Base-by-base conservation (phyloP, 2,888 invertebrate species). In the Drosophila kambysellisi region DNA sequence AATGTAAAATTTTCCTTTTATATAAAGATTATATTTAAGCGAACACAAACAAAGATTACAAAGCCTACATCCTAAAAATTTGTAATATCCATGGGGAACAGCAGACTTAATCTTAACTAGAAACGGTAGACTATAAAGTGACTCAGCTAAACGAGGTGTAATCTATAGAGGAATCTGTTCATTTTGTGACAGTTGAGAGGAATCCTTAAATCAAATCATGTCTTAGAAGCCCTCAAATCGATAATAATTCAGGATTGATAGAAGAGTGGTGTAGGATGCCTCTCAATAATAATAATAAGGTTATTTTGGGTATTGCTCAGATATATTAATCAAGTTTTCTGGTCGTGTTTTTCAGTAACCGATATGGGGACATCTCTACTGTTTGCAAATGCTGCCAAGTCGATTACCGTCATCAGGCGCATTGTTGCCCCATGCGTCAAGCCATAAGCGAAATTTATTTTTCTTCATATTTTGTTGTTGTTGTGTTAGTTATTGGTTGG, bases 361-460 rank as follows among this genome's bases (percentile, higher is more conserved):
- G n/a, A 51, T 11, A 51, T 30, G 12, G 32, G n/a, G 12, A 5
- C 57, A 43, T 32, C 43, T 20, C 57, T 43, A 17, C 8, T 11
- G n/a, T 30, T 29, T 39, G 6, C 9, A 43, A 20, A 43, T 41
- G 17, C 43, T 20, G 57, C 61, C 33, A 32, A 39, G 48, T 76
- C 76, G 77, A 77, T 77, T 77, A 66, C 80, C 77, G 63, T 66
- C 77, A 75, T 75, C 77, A 79, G 33, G 64, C 51, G 77, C 54
- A 70, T 53, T 53, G 53, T 77, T 79, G 62, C 53, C 39, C 74
- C 68, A 69, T 78, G 70, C 77, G 52, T 75, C 75, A 79, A 67
- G 59, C 67, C 64, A 64, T 64, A 60, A 51, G 70, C 62, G 51
- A 41, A 32, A 53, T 63, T 72, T 60, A 29, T n/a, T 48, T 17